Evolutionary conservation across 1,140 invertebrate genomes (phyloP).

Genomic region (Drosophila asahinai): DNA sequence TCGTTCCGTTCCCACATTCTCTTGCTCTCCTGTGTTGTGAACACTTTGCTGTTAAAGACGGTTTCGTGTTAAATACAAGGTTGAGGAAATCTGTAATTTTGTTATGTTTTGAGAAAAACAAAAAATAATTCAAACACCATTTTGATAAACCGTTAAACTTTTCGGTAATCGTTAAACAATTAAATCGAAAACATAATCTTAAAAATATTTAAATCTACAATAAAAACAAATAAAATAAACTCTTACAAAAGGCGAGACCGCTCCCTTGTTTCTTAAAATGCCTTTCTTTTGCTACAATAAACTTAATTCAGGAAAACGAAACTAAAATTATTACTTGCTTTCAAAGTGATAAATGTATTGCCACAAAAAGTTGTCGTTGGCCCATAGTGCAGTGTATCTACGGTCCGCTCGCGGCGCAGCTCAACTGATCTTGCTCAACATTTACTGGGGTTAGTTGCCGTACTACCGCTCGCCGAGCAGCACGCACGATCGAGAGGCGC

Average conservation of each 20-base stretch:
- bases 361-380: no score
- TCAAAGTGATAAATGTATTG: no score
- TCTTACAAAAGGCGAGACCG: no score
- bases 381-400: neutral
- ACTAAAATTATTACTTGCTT: no score
- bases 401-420: neutral
- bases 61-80: neutral
- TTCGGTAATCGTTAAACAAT: no score
- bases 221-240: no score
- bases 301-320: no score
- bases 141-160: neutral
- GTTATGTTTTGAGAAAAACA: neutral
- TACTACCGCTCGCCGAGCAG: slow-evolving; percentile 14
- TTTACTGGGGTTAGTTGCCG: slow-evolving; percentile 23
- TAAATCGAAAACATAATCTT: no score
- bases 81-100: neutral
- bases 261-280: no score
- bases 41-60: neutral
- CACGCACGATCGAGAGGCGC: slow-evolving; percentile 5
- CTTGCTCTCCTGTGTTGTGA: neutral
- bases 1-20: neutral
- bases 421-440: slow-evolving; percentile 56
- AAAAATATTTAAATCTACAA: no score
- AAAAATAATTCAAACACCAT: neutral
- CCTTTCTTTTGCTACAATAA: no score